Base-by-base conservation (phyloP, 2,888 invertebrate genomes). In the Eupithecia insigniata region DNA sequence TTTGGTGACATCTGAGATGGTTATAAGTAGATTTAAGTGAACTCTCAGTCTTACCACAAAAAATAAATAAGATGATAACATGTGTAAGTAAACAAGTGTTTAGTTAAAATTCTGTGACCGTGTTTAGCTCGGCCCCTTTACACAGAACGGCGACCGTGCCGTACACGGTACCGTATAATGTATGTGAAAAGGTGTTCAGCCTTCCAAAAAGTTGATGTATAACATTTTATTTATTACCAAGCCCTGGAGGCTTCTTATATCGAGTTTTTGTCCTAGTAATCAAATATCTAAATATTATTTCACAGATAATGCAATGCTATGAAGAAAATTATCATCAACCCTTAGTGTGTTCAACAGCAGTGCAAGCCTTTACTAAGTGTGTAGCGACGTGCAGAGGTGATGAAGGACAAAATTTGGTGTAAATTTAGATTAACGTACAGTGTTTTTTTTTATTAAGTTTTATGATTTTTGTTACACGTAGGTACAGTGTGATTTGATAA, bases 221-320 rank as follows among this genome's bases (percentile, higher is more conserved):
- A 36, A 34, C 34, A 8, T 6, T 36, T 12, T 36, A 36, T 22
- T 22, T 51, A 18, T 18, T 43, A 18, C 18, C n/a, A n/a, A n/a
- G 46, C 1, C 46, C n/a, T 46, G 10, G 0, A 46, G n/a, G 46
- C n/a, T n/a, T n/a, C n/a, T n/a, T n/a, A n/a, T n/a, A n/a, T n/a
- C n/a, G n/a, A 46, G 46, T 43, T n/a, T 46, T 46, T n/a, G n/a
- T n/a, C n/a, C n/a, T 2, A 1, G n/a, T 7, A 46, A 46, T 46
- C 6, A 46, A 46, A 46, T 7, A 18, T 43, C 5, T 2, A 1
- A 4, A 4, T 55, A 55, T 26, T 71, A 7, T 67, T 70, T 84
- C 85, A 60, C 89, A 93, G 93, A 91, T 92, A 73, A 76, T 92
- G 78, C 83, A 89, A 84, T 94, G 93, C 79, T 94, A 94, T 76